Evolutionary conservation across 1,140 invertebrate species (phyloP), one percentile per base, ranked within the genome.

Genomic region (Papilio machaon): DNA sequence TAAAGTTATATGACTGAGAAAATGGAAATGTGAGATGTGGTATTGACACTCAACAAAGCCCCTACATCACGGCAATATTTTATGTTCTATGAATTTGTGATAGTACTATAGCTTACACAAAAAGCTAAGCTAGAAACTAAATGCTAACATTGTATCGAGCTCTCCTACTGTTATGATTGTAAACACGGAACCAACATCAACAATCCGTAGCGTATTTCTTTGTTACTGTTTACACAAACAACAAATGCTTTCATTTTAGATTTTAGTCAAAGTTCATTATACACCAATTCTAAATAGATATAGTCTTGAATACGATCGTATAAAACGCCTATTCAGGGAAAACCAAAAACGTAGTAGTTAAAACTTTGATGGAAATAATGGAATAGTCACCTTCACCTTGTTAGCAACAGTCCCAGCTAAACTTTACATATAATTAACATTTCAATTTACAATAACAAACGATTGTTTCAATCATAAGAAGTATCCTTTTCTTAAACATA

Each of bases 341-440:
- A 64, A 64, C 23, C 19, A 30, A 64, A 30, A 64, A 64, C 60
- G 60, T 64, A 35, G 17, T 64, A 23, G n/a, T 23, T 64, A 9
- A 54, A n/a, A 67, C 58, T 35, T 15, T 35, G 30, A 70, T 15
- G 46, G 19, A 49, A 76, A 2, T 47, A 76, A 54, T 54, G 47
- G 11, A 76, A 23, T 15, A 35, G 19, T 76, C 43, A 76, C 74
- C 74, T 76, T 76, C 74, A 76, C 74, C 74, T 76, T 76, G 74
- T 30, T 76, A 49, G 74, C 74, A 76, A 47, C 74, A 30, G 74
- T 23, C 19, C 73, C 19, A 17, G 73, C 15, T 74, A 54, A 74
- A 73, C 47, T 82, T 80, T 75, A 76, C 81, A 82, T 82, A 19
- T 43, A 79, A 82, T 82, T 80, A 80, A 77, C 70, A 82, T 70